phyloP scores from a whole-genome alignment of 2,797 vertebrate genomes.

The Sebastes kiyomatsui region DNA sequence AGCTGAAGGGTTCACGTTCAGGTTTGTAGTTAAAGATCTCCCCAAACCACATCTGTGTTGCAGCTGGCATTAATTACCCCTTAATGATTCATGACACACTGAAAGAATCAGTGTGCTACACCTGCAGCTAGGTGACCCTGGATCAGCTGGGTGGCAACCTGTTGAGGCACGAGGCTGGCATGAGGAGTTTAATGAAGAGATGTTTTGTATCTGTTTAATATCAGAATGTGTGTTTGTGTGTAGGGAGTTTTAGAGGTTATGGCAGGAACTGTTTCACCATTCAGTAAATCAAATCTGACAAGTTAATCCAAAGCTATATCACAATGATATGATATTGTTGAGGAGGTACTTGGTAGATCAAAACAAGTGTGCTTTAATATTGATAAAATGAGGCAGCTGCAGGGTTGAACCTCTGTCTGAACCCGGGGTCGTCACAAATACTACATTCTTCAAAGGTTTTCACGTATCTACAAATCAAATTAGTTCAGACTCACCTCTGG shows the following conservation, averaged over 20 bases:
- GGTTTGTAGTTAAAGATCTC: background rate
- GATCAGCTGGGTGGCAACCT: conserved; percentile 20
- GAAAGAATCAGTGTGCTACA: background rate
- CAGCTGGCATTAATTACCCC: background rate
- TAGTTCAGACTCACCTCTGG: conserved; percentile 46
- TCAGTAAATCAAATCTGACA: background rate
- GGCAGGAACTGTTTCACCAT: background rate
- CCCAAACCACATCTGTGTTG: background rate
- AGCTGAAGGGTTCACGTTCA: background rate
- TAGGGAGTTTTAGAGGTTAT: background rate
- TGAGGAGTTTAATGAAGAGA: background rate
- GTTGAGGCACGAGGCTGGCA: conserved; percentile 29
- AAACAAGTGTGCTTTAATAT: background rate
- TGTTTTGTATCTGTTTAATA: conserved; percentile 3
- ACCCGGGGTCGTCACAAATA: conserved; percentile 18
- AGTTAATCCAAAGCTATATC: background rate
- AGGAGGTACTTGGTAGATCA: background rate
- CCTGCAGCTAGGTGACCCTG: background rate
- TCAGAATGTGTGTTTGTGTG: background rate
- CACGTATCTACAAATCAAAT: conserved; percentile 46
- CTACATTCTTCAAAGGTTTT: conserved; percentile 30
- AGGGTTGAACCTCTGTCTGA: conserved; percentile 33
- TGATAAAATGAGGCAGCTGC: conserved; percentile 42
- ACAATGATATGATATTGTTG: background rate
- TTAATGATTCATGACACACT: conserved; percentile 22